These are phyloP conservation scores for Rhadinocentrus ornatus DNA, from an alignment of 2,797 vertebrate genomes.

Conservation along the genomic window DNA sequence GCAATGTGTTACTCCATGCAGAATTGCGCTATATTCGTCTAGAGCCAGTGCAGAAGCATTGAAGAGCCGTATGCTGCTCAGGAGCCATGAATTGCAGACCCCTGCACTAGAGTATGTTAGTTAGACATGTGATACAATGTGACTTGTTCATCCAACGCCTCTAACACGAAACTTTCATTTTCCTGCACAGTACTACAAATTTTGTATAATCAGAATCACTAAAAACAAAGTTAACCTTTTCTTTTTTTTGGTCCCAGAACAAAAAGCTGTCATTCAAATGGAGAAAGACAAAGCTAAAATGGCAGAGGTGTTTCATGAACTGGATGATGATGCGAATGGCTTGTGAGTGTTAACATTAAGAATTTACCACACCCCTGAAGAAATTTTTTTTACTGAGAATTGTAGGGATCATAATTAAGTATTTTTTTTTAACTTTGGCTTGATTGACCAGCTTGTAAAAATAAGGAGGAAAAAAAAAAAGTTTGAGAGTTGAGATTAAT, in stretches of 20 bases:
- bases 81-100: no score
- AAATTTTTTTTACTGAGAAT: not conserved
- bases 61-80: no score
- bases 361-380: not conserved
- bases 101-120: not conserved
- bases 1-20: no score
- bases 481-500: not conserved
- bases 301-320: constrained; percentile 84
- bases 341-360: constrained; percentile 81
- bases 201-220: not conserved
- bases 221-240: no score
- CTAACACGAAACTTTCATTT: not conserved
- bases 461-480: not conserved
- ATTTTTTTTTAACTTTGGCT: not conserved
- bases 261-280: constrained; percentile 79
- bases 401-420: not conserved
- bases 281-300: constrained; percentile 84
- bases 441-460: not conserved
- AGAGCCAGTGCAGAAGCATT: no score
- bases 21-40: no score
- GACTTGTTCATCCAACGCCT: not conserved
- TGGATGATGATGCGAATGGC: constrained; percentile 88
- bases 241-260: constrained; percentile 73
- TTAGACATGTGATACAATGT: not conserved
- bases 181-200: not conserved